Base-by-base conservation (phyloP, 2,888 invertebrate genomes). In the Lumbricus terrestris region DNA sequence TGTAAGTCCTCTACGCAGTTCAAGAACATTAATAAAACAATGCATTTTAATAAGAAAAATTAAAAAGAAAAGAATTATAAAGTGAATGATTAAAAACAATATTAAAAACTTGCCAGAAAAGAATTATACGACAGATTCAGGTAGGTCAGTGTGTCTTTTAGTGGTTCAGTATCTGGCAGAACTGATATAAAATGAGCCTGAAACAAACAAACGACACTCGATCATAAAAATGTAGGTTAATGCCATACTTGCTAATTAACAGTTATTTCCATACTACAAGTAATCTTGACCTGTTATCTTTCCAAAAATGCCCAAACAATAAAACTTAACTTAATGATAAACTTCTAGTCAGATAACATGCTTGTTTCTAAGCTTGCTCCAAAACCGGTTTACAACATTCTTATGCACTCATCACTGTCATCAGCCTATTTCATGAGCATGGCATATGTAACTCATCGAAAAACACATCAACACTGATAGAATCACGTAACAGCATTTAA, bases 111-210 rank as follows among this genome's bases (percentile, higher is more conserved):
- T 69, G n/a, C 69, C 69, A n/a, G 69, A n/a, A 69, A 69, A 69
- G 29, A n/a, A 69, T 69, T 69, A 69, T 69, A 69, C n/a, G 69
- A 69, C 69, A 69, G 69, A 69, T 69, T 1, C 11, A 69, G 69
- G n/a, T 69, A 69, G n/a, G 69, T 69, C 69, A 69, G n/a, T n/a
- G 69, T 69, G 29, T n/a, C 69, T 69, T 0, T 69, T n/a, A 69
- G 69, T n/a, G 69, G 69, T n/a, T 69, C 8, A 69, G 69, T 69
- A 69, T 69, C 69, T 69, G 69, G 69, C 69, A 69, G n/a, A 69
- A 69, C 69, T 69, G 69, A 69, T n/a, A 69, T 69, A 69, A 69
- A 69, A 69, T 69, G 69, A 69, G 69, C 69, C 69, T 69, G 69
- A 69, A 69, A 69, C 29, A 69, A 69, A 6, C 29, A 29, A 69